phyloP scores from a whole-genome alignment of 2,888 invertebrate genomes.

The Herminia tarsipennalis region DNA sequence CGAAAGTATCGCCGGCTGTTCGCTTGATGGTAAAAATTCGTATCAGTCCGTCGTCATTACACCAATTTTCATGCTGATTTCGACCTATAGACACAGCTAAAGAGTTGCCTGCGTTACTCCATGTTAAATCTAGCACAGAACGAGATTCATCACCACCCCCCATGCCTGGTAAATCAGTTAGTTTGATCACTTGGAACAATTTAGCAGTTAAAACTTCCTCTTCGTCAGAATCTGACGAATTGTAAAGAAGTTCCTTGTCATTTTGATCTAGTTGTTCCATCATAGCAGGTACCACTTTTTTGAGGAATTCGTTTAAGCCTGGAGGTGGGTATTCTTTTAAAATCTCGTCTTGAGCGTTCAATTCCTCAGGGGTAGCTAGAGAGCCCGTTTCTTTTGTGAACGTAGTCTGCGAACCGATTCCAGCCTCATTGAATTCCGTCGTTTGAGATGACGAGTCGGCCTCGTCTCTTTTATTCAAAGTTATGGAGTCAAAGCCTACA shows the following conservation, averaged over 20 bases:
- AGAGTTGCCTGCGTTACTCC: constrained; percentile 72
- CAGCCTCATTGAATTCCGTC: constrained; percentile 55
- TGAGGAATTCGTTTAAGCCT: constrained; percentile 70
- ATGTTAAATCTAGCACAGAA: constrained; percentile 61
- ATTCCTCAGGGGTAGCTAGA: constrained; percentile 53
- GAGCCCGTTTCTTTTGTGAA: constrained; percentile 56
- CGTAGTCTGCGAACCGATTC: constrained; percentile 60
- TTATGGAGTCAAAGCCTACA: constrained; percentile 67
- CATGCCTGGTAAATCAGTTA: constrained; percentile 43
- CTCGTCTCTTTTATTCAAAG: constrained; percentile 45
- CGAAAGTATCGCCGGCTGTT: constrained; percentile 79
- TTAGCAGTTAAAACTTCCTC: constrained; percentile 64
- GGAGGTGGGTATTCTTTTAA: constrained; percentile 62
- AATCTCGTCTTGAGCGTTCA: constrained; percentile 54
- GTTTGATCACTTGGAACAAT: constrained; percentile 63
- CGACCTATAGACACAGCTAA: constrained; percentile 68
- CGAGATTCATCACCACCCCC: constrained; percentile 65
- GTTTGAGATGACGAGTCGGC: constrained; percentile 64
- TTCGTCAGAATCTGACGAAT: constrained; percentile 74
- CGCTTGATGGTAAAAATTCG: constrained; percentile 65
- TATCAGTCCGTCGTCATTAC: constrained; percentile 68
- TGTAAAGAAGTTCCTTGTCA: constrained; percentile 51
- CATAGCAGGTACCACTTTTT: constrained; percentile 69
- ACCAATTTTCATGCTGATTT: constrained; percentile 71
- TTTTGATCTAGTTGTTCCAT: constrained; percentile 68